Conservation (phyloP, 1,140 invertebrate genomes). For the Magallana angulata region DNA sequence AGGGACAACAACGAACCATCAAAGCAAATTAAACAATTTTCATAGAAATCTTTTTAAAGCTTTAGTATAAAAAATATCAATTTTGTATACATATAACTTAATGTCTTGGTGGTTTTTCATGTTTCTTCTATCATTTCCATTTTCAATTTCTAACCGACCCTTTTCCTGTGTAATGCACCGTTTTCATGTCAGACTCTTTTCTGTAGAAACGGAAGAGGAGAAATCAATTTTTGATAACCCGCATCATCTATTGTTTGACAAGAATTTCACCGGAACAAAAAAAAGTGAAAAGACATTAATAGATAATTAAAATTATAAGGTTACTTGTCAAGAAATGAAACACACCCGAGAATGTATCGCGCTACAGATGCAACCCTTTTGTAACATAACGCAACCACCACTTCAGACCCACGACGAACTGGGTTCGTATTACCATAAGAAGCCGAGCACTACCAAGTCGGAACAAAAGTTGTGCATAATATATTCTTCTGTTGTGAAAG, state of each 20-base stretch:
- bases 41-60: too few species aligned
- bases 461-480: slow-evolving; percentile 31
- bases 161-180: too few species aligned
- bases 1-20: too few species aligned
- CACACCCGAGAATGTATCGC: not conserved
- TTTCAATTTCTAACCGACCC: too few species aligned
- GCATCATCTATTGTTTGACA: slow-evolving; percentile 19
- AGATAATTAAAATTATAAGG: slow-evolving; percentile 37
- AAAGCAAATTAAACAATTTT: too few species aligned
- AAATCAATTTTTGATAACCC: slow-evolving; percentile 34
- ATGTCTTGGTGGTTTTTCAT: too few species aligned
- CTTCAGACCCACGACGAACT: not conserved
- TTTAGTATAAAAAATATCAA: too few species aligned
- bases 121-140: too few species aligned
- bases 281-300: slow-evolving; percentile 42
- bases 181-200: too few species aligned
- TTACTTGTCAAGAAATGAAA: slow-evolving; percentile 12
- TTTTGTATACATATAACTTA: too few species aligned
- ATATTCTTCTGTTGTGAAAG: slow-evolving; percentile 38
- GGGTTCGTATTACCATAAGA: slow-evolving; percentile 13
- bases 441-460: not conserved
- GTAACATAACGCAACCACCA: slow-evolving; percentile 16
- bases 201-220: not conserved
- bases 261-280: not conserved
- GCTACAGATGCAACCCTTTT: slow-evolving; percentile 15